Base-by-base conservation (phyloP, 2,797 vertebrate genomes). In the Lepus townsendii region DNA sequence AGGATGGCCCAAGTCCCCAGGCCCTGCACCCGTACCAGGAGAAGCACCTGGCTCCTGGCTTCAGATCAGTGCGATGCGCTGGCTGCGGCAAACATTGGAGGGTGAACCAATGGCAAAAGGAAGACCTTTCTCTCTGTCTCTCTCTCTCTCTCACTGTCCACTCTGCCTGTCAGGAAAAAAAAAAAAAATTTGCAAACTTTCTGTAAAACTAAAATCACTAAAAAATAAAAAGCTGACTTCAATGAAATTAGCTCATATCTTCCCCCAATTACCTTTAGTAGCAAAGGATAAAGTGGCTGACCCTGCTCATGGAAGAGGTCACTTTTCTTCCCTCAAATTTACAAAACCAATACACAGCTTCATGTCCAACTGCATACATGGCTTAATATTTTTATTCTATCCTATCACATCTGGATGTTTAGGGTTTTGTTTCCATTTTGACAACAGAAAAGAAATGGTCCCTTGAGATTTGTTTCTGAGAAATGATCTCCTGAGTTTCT, bases 201-300 rank as follows among this genome's bases (percentile, higher is more conserved):
- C 71, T 47, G 2, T 38, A 65, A 87, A 22, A 78, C 42, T 73
- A 88, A 92, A 93, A 77, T 77, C 32, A 60, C 73, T 92, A n/a
- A 65, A 84, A 65, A 85, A 32, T 71, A 35, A 54, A 86, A 83
- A 89, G 13, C 11, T 38, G 30, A 71, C 54, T 91, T 79, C 42
- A 22, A 9, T 79, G 92, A 87, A 72, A 69, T 35, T 27, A 9
- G 54, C 62, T 83, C 62, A 88, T 72, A 72, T 2, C 19, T 85
- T 94, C 30, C 85, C 42, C 19, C 32, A 72, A 7, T 83, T 87
- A 92, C 60, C 42, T 78, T 92, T 60, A 87, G 20, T 90, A 93
- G 47, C 52, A 85, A 95, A 90, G 54, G 14, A 47, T 71, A 32
- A 84, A 60, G 19, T 60, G n/a, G 62, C 6, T 72, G 68, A 38